These are phyloP conservation scores for Pomatorhinus ruficollis DNA, from an alignment of 2,113 vertebrate species.

Conservation along the genomic window DNA sequence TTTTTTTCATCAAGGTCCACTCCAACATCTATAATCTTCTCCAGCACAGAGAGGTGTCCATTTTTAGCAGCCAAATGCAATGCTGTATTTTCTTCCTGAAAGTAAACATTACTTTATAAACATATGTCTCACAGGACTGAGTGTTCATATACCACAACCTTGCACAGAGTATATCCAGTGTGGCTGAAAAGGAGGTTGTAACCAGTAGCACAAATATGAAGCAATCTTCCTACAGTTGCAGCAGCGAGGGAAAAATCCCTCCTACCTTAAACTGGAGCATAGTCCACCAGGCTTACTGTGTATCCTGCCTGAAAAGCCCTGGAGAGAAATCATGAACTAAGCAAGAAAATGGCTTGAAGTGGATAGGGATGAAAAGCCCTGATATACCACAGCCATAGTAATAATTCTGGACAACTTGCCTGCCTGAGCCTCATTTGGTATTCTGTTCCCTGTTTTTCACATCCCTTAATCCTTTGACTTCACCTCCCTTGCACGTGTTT, in stretches of 20 bases:
- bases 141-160: background rate
- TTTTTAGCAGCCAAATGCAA: conserved; percentile 82
- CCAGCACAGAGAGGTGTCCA: conserved; percentile 79
- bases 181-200: background rate
- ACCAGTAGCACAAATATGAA: background rate
- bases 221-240: background rate
- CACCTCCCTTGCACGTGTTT: background rate
- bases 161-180: background rate
- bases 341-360: background rate
- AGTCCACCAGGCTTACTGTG: background rate
- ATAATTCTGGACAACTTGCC: background rate
- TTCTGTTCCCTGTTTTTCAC: background rate
- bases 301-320: background rate
- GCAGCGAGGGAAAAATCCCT: background rate
- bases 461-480: background rate
- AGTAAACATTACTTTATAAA: background rate
- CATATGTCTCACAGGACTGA: background rate
- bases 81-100: conserved; percentile 84
- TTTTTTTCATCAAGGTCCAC: conserved; percentile 80
- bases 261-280: background rate
- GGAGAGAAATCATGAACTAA: background rate
- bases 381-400: background rate
- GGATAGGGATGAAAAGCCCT: background rate
- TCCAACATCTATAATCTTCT: conserved; percentile 77
- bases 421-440: background rate